Evolutionary conservation across 2,888 invertebrate species (phyloP), one percentile per base, ranked within the genome.

Genomic region (Macropis europaea): DNA sequence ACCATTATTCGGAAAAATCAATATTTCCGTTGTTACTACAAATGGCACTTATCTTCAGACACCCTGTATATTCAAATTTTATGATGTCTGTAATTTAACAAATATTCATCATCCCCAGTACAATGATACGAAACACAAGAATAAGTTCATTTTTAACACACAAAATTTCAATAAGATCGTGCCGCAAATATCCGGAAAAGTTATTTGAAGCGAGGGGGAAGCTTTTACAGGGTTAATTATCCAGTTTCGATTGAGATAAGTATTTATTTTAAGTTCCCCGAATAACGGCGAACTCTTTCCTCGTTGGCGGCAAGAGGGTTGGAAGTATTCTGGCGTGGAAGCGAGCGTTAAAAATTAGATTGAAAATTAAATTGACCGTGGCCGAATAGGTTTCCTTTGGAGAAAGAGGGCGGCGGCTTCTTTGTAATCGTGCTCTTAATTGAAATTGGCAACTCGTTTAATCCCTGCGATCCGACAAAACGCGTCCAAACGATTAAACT

Each of bases 401-500:
- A 11, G 53, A 6, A 9, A 34, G 26, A n/a, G 19, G 7, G 52
- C 3, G 52, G 28, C 11, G 47, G 43, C 45, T 68, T 50, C 61
- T 61, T 68, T 54, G 69, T 68, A 50, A 71, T 71, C 38, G 68
- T 7, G 36, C 19, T 32, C 50, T 52, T 71, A 71, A 71, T 71
- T 71, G 71, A 71, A 68, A 71, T 61, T 68, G 68, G 68, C 61
- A 71, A 71, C 68, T 56, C 71, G 54, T 56, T 71, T 54, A 71
- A 68, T 61, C 54, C 42, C 50, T 30, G 3, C 47, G 53, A 45
- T 53, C 57, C 57, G 17, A 24, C n/a, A 43, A 45, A 66, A 61
- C 30, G 40, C 38, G 57, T 47, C 19, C 32, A 17, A n/a, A 1
- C 56, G 48, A 57, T 70, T 59, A 52, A 66, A 66, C 59, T 22